phyloP scores from a whole-genome alignment of 2,113 vertebrate species.

The Ursus arctos region DNA sequence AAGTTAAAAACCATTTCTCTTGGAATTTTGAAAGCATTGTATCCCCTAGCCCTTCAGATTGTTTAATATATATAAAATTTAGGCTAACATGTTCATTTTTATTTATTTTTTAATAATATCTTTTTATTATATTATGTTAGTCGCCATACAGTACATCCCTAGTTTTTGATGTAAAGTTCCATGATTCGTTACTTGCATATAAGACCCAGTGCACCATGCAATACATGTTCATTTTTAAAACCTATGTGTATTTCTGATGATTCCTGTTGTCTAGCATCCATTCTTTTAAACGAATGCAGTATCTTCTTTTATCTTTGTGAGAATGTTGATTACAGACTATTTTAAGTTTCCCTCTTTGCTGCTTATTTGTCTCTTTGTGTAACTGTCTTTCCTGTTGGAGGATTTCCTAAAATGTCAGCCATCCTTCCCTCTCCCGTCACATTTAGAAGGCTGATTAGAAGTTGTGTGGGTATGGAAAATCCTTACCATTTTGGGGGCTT shows the following conservation, averaged over 20 bases:
- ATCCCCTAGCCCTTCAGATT: background rate
- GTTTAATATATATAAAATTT: background rate
- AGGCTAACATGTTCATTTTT: background rate
- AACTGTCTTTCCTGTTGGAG: background rate
- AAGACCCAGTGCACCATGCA: too few relatives aligned
- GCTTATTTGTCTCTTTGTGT: background rate
- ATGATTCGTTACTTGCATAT: too few relatives aligned
- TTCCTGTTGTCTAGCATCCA: background rate
- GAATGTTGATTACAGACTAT: background rate
- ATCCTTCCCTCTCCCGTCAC: background rate
- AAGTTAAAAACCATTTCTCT: background rate
- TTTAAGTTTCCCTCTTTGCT: background rate
- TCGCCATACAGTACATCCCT: too few relatives aligned
- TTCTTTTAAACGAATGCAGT: background rate
- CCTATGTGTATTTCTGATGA: background rate
- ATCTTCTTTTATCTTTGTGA: background rate
- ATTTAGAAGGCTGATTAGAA: background rate
- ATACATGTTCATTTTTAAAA: background rate
- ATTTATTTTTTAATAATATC: background rate
- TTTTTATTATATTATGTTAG: too few relatives aligned
- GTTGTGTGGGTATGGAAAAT: background rate
- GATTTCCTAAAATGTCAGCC: background rate
- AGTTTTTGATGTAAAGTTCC: too few relatives aligned
- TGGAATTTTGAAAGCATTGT: background rate
- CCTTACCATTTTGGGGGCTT: background rate